Conservation (phyloP, 2,888 invertebrate genomes). For the Portevinia maculata region DNA sequence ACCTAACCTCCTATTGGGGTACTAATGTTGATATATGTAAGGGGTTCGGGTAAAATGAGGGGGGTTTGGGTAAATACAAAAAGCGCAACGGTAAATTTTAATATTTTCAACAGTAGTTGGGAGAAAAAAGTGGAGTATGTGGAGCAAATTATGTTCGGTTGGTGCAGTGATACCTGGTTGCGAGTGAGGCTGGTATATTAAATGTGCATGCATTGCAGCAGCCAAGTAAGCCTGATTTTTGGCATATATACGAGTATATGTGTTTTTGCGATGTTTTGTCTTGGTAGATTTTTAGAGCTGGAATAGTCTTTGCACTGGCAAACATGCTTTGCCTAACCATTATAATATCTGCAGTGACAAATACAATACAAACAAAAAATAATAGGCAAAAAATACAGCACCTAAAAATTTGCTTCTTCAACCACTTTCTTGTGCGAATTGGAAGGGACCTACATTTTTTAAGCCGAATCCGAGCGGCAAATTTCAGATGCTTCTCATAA, state of each 20-base stretch:
- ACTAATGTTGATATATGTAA: too few species aligned
- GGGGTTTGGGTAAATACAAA: neutral
- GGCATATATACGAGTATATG: conserved; percentile 52
- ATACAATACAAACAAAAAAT: too few species aligned
- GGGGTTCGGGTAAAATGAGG: neutral
- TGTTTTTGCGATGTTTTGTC: conserved; percentile 35
- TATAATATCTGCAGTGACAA: neutral
- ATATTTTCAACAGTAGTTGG: conserved; percentile 50
- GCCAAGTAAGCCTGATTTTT: conserved; percentile 47
- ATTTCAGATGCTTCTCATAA: too few species aligned
- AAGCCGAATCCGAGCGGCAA: too few species aligned
- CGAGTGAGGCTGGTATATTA: conserved; percentile 14
- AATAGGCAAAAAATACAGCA: too few species aligned
- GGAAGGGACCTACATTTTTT: too few species aligned
- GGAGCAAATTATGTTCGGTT: conserved; percentile 42
- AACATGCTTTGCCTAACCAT: conserved; percentile 3
- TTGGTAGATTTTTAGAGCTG: conserved; percentile 14
- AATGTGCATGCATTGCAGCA: conserved; percentile 19
- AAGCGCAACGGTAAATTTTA: conserved; percentile 47
- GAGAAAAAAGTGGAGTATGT: conserved; percentile 23
- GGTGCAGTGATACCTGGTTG: conserved; percentile 18
- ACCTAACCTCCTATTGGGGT: conserved; percentile 12
- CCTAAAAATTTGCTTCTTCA: too few species aligned
- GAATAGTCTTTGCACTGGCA: conserved; percentile 1
- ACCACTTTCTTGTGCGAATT: too few species aligned